Conservation (phyloP, 2,797 vertebrate species). For the Scomberomorus guttatus region DNA sequence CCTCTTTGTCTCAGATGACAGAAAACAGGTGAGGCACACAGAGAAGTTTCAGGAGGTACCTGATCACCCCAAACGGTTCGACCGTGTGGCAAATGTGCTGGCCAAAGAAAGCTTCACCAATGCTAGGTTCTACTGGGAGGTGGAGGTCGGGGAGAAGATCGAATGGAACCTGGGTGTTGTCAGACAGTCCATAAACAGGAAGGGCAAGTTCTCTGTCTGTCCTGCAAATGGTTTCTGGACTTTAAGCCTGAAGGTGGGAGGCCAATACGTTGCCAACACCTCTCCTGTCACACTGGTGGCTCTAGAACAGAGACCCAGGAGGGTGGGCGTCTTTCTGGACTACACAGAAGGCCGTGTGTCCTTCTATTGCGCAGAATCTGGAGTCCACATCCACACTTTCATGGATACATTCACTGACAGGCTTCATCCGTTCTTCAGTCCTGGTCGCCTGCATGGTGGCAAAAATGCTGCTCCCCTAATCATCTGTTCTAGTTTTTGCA, state of each 20-base stretch:
- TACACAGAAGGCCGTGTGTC: conserved; percentile 80
- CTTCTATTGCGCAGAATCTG: conserved; percentile 84
- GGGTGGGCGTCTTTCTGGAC: conserved; percentile 83
- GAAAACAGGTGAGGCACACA: conserved; percentile 84
- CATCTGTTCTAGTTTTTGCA: conserved; percentile 81
- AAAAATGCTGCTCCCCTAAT: conserved; percentile 82
- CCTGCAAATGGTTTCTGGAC: conserved; percentile 88
- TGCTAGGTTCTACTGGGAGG: conserved; percentile 89
- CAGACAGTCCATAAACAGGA: conserved; percentile 85
- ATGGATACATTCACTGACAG: conserved; percentile 82
- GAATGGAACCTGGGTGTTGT: conserved; percentile 87
- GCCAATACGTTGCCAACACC: conserved; percentile 80
- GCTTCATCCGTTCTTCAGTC: conserved; percentile 85
- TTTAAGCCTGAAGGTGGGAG: conserved; percentile 80
- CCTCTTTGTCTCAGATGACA: conserved; percentile 86
- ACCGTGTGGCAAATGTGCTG: conserved; percentile 86
- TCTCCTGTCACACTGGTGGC: conserved; percentile 70
- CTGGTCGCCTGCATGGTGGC: conserved; percentile 80
- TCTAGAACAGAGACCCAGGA: conserved; percentile 76
- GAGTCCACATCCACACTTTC: conserved; percentile 85
- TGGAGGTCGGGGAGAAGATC: conserved; percentile 85
- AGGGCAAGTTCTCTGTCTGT: conserved; percentile 85
- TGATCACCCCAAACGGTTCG: conserved; percentile 86
- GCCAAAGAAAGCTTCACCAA: conserved; percentile 81
- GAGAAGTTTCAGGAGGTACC: conserved; percentile 81